phyloP scores from a whole-genome alignment of 1,140 invertebrate species.

The Notospermus geniculatus region DNA sequence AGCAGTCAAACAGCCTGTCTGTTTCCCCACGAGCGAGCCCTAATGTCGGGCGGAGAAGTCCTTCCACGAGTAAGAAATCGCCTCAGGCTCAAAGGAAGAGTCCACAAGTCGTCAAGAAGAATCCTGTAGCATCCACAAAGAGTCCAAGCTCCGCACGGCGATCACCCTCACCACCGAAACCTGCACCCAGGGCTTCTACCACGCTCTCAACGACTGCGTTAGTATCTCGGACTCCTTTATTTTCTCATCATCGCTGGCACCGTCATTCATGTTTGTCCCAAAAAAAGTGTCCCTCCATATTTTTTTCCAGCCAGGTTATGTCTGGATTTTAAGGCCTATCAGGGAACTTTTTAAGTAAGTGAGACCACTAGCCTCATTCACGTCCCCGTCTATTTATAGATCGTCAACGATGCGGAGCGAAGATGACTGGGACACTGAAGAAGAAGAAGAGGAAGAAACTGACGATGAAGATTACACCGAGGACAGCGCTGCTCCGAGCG shows the following conservation, averaged over 20 bases:
- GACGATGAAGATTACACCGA: slow-evolving; percentile 3
- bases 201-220: neutral
- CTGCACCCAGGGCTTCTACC: neutral
- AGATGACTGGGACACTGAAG: slow-evolving; percentile 1
- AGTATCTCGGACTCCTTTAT: neutral
- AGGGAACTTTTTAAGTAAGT: no score
- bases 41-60: no score
- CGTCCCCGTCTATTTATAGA: neutral
- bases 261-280: no score
- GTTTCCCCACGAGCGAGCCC: slow-evolving; percentile 4
- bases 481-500: neutral
- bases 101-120: no score
- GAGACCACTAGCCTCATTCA: no score
- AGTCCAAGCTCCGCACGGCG: slow-evolving; percentile 3
- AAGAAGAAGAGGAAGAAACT: neutral
- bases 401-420: slow-evolving; percentile 2
- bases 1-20: no score
- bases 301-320: no score
- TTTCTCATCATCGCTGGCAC: no score
- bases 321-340: no score
- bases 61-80: neutral
- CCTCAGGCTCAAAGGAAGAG: neutral
- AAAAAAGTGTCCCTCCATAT: no score
- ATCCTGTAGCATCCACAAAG: neutral
- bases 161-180: slow-evolving; percentile 1